A percentile compares a stretch with the other conserved stretches of the same genome.
These are phyloP conservation scores for Ophion slaviceki DNA, from an alignment of 2,888 invertebrate genomes.

Conservation along the genomic window DNA sequence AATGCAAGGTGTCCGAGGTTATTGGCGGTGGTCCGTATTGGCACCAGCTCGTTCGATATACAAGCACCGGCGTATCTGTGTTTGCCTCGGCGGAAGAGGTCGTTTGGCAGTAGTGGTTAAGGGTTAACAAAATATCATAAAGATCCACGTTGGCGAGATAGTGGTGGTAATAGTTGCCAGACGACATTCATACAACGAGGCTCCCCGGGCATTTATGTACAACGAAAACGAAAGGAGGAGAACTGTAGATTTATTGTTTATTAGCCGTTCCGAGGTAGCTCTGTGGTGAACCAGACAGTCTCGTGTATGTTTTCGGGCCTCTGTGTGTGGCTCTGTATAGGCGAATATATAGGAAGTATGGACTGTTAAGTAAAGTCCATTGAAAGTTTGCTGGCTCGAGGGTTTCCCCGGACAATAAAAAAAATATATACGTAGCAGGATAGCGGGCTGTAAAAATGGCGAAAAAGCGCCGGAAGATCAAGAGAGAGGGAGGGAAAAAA, in stretches of 20 bases:
- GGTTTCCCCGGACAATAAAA: constrained; percentile 74
- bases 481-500: constrained; percentile 12
- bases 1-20: background rate
- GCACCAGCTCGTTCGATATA: constrained; percentile 6
- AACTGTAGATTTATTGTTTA: constrained; percentile 79
- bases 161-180: constrained; percentile 53
- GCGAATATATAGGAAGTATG: constrained; percentile 71
- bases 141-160: constrained; percentile 47
- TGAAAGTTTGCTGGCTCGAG: constrained; percentile 75
- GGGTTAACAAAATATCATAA: constrained; percentile 75
- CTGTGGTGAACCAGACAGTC: constrained; percentile 11
- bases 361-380: constrained; percentile 80
- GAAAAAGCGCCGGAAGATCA: constrained; percentile 36
- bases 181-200: constrained; percentile 42
- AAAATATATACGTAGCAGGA: constrained; percentile 52
- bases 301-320: background rate
- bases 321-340: background rate
- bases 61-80: constrained; percentile 5
- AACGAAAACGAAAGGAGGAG: constrained; percentile 51
- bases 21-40: constrained; percentile 2
- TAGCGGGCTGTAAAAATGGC: constrained; percentile 19
- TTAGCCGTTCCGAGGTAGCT: constrained; percentile 71
- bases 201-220: constrained; percentile 14
- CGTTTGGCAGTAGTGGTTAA: constrained; percentile 57
- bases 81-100: constrained; percentile 32